Evolutionary conservation across 1,140 invertebrate genomes (phyloP).

Genomic region (Aricia agestis): DNA sequence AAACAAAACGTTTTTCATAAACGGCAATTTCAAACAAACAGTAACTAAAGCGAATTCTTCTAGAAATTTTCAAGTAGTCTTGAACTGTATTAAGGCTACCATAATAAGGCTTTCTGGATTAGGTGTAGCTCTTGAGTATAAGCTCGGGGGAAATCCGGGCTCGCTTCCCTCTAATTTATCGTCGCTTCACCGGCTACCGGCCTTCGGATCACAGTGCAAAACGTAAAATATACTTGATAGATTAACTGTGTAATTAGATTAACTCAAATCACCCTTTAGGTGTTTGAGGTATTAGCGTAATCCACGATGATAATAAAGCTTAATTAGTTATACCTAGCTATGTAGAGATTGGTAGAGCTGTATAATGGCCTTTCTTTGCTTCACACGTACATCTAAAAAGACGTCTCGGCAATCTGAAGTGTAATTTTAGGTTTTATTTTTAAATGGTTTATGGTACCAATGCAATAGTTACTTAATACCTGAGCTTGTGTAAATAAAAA

Average conservation of each 20-base stretch:
- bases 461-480: too few species aligned
- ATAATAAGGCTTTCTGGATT: constrained; percentile 76
- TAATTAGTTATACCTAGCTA: neutral
- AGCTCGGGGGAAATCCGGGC: constrained; percentile 72
- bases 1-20: too few species aligned
- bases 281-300: constrained; percentile 3
- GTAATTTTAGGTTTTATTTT: too few species aligned
- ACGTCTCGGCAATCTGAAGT: too few species aligned
- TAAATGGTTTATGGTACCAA: too few species aligned
- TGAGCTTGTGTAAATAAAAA: too few species aligned
- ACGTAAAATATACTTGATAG: constrained; percentile 68
- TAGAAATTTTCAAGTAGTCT: constrained; percentile 74
- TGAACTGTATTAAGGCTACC: constrained; percentile 69
- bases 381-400: too few species aligned
- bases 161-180: constrained; percentile 74
- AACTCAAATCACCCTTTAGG: constrained; percentile 2
- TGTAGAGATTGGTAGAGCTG: neutral
- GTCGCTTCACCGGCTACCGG: constrained; percentile 66
- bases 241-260: constrained; percentile 53
- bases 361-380: too few species aligned
- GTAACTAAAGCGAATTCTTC: constrained; percentile 52
- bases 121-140: constrained; percentile 73
- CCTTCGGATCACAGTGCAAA: constrained; percentile 62
- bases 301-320: neutral
- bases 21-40: neutral